Evolutionary conservation across 1,140 invertebrate species (phyloP).

Genomic region (Delia radicum): DNA sequence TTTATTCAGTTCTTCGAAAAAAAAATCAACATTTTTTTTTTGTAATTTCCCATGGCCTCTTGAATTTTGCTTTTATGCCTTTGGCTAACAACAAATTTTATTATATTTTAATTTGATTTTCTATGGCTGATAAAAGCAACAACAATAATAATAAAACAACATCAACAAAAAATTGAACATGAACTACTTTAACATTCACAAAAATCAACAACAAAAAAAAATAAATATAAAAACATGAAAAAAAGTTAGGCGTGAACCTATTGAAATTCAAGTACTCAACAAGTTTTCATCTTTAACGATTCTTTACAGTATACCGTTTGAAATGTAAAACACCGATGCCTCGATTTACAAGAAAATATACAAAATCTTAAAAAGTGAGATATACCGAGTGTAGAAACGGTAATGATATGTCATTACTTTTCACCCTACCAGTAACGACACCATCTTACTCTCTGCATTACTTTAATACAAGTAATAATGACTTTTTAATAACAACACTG

Average conservation of each 20-base stretch:
- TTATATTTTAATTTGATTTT: slow-evolving; percentile 3
- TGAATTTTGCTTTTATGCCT: not conserved
- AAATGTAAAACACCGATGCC: not conserved
- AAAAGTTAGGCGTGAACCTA: not conserved
- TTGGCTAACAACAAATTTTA: not conserved
- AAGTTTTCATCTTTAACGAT: slow-evolving; percentile 1
- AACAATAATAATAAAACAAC: not conserved
- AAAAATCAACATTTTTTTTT: not conserved
- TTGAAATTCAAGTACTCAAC: not conserved
- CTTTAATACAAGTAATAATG: too few relatives aligned
- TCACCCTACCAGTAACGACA: too few relatives aligned
- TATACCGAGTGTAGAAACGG: too few relatives aligned
- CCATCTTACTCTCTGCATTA: too few relatives aligned
- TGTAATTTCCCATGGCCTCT: not conserved
- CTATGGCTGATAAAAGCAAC: not conserved
- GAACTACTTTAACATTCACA: not conserved
- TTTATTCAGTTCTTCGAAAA: not conserved
- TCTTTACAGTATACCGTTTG: not conserved
- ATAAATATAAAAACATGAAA: not conserved
- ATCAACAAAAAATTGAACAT: not conserved
- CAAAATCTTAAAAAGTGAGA: too few relatives aligned
- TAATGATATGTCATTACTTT: too few relatives aligned
- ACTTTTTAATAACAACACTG: too few relatives aligned
- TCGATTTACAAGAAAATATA: too few relatives aligned
- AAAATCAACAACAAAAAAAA: not conserved